Evolutionary conservation across 2,888 invertebrate genomes (phyloP).

Genomic region (Helicoverpa assulta): DNA sequence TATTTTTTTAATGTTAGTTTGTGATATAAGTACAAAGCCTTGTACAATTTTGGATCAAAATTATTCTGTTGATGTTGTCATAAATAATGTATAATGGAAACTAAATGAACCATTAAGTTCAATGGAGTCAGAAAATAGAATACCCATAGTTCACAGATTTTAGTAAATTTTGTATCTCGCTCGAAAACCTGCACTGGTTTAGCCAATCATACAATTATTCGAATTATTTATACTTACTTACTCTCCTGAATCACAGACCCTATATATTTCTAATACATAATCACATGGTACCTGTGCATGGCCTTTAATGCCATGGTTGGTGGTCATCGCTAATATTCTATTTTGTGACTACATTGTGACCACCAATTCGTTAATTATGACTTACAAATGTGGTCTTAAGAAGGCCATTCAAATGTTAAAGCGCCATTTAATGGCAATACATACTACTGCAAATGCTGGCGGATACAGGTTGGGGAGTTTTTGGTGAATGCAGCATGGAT

Average conservation of each 20-base stretch:
- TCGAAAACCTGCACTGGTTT: background rate
- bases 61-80: conserved; percentile 15
- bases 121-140: conserved; percentile 46
- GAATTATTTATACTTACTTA: too few relatives aligned
- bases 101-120: conserved; percentile 5
- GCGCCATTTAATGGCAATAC: background rate
- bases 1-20: conserved; percentile 27
- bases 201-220: background rate
- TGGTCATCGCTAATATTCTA: background rate
- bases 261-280: too few relatives aligned
- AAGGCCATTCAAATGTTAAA: conserved; percentile 16
- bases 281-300: background rate
- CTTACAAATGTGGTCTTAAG: conserved; percentile 19
- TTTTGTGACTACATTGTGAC: conserved; percentile 49
- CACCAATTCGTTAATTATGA: conserved; percentile 19
- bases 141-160: background rate
- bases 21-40: conserved; percentile 18
- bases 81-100: background rate
- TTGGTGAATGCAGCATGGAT: conserved; percentile 22
- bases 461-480: conserved; percentile 33
- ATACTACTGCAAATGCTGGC: conserved; percentile 22
- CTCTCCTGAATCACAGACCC: too few relatives aligned
- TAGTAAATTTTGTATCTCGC: background rate
- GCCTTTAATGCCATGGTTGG: background rate
- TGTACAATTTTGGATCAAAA: conserved; percentile 8